Base-by-base conservation (phyloP, 2,113 vertebrate genomes). In the Zosterops borbonicus region DNA sequence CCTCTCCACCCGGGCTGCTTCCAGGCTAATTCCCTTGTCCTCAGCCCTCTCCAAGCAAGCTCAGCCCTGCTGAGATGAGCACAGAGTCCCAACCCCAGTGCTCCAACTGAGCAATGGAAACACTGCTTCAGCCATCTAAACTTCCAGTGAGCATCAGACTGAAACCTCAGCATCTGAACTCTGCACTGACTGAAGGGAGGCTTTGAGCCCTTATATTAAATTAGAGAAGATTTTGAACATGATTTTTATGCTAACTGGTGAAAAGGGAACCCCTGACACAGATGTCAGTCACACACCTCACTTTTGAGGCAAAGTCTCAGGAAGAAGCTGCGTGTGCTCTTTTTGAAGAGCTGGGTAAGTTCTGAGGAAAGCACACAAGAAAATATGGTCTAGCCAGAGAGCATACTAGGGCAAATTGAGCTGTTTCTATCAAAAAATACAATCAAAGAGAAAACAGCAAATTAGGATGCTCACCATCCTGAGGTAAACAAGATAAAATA, bases 261-360 rank as follows among this genome's bases (percentile, higher is more conserved):
- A 16, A 41, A 74, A 83, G 35, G 3, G 12, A 50, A 50, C 21
- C 50, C 22, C 59, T 14, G 52, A 6, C 60, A 12, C 9, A 37
- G 31, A 20, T 44, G 24, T 5, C 70, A 64, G 16, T 7, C 56
- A 64, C 70, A 39, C 19, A 33, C 9, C 29, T 46, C 24, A 14
- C 24, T 62, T 50, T 2, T 9, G 13, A 49, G 64, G 41, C 9
- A 35, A 28, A 41, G 16, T n/a, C 50, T 67, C 81, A 5, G 16
- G 13, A 59, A 69, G 33, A 77, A 49, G 19, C 1, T 2, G 28
- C 9, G 11, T 2, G 28, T 0, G 0, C 4, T 83, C 44, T 42
- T 76, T 63, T 44, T 24, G 59, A 68, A 81, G 18, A 0, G 0
- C 25, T 75, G 14, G 31, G 16, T 16, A 41, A 27, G 24, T 27